A percentile compares a stretch with the other conserved stretches of the same genome.
Conservation (phyloP, 2,888 invertebrate species). For the Acanthosepion esculentum region DNA sequence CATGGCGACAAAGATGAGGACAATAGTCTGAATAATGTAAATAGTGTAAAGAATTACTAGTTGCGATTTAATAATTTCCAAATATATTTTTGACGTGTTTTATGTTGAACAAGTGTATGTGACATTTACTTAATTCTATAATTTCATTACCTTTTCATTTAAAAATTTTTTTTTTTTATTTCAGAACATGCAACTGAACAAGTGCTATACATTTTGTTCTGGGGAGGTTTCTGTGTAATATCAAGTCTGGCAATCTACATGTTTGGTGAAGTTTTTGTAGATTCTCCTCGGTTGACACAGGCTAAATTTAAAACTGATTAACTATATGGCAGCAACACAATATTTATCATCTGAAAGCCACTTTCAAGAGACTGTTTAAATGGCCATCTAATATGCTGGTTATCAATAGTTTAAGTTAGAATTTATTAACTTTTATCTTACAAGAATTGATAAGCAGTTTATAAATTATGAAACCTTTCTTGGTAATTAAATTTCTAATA, state of each 20-base stretch:
- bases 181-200: conserved; percentile 78
- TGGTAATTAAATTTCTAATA: neutral
- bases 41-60: no score
- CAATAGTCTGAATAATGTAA: no score
- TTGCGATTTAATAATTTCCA: no score
- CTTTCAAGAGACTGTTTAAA: neutral
- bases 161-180: conserved; percentile 57
- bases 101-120: no score
- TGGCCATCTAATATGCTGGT: neutral
- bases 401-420: neutral
- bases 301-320: conserved; percentile 69
- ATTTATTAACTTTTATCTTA: neutral
- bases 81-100: no score
- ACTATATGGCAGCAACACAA: conserved; percentile 63
- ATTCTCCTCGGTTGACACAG: conserved; percentile 82
- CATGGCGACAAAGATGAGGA: no score
- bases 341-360: conserved; percentile 52
- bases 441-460: neutral
- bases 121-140: no score
- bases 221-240: conserved; percentile 91
- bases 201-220: conserved; percentile 90
- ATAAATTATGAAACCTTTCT: neutral
- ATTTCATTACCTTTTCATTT: no score
- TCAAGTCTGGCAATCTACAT: conserved; percentile 87
- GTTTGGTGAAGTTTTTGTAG: conserved; percentile 95